Base-by-base conservation (phyloP, 1,140 invertebrate species). In the Diorhabda elongata region DNA sequence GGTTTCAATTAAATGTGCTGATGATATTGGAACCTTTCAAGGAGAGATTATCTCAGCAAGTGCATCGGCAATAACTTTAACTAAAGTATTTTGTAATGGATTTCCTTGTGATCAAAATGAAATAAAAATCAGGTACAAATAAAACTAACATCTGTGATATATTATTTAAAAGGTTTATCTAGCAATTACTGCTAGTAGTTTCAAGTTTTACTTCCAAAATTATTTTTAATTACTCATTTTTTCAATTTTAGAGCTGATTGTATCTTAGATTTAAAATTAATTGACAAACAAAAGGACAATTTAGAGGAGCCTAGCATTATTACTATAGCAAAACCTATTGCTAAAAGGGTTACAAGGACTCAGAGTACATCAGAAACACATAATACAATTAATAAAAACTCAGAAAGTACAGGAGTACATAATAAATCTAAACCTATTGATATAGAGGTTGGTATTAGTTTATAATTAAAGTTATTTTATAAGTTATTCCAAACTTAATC, bases 61-160 rank as follows among this genome's bases (percentile, higher is more conserved):
- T 72, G 85, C 86, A 59, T 82, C 84, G 71, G 87, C 87, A 43
- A 87, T 96, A 57, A 92, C 90, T 3, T 84, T 96, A 44, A 86
- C 84, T 8, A 89, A 92, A 79, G 88, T 90, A 5, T 94, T 92
- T 79, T 86, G 89, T 69, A 93, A 96, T 84, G 92, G 92, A 4
- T 86, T 93, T 41, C 91, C 91, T 58, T 82, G 87, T 64, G 57
- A 69, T 26, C 45, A 64, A 63, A 71, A 63, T 58, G 72, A 74
- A 72, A 68, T 78, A 44, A 67, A 64, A 45, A 78, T 79, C 45
- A 76, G 58, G 75, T 77, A 52, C 5, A 52, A 52, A 26, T 26
- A 26, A 26, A 26, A 26, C 26, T 26, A 26, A 26, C 26, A 26
- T 26, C 26, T 26, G 26, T 26, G 26, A 26, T 26, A 26, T 26